These are phyloP conservation scores for Thera britannica DNA, from an alignment of 2,888 invertebrate species.

Conservation along the genomic window DNA sequence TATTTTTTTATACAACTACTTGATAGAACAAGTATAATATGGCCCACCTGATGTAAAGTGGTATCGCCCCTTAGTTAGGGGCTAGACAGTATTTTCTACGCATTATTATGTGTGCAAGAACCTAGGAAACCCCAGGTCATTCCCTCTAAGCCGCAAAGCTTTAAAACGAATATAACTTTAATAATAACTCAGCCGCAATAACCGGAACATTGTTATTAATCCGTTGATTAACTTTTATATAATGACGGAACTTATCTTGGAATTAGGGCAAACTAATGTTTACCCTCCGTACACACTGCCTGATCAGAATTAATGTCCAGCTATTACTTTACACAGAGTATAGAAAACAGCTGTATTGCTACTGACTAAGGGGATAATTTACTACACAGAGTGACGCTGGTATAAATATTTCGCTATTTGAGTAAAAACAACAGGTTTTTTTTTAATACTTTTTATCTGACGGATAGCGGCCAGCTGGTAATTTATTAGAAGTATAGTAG, in stretches of 20 bases:
- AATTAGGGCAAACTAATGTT: slow-evolving; percentile 34
- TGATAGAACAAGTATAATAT: too few species aligned
- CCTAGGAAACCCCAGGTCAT: neutral
- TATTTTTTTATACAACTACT: too few species aligned
- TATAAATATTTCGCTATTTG: too few species aligned
- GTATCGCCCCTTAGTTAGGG: too few species aligned
- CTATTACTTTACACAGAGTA: slow-evolving; percentile 27
- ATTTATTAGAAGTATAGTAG: neutral
- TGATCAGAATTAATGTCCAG: slow-evolving; percentile 41
- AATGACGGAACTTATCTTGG: slow-evolving; percentile 38
- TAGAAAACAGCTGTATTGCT: slow-evolving; percentile 3
- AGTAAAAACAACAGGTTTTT: too few species aligned
- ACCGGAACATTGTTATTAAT: slow-evolving; percentile 43
- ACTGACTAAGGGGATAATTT: neutral
- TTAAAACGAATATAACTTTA: slow-evolving; percentile 42
- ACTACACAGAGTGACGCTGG: too few species aligned
- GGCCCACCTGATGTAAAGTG: too few species aligned
- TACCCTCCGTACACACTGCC: slow-evolving; percentile 32
- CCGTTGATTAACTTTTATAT: slow-evolving; percentile 45
- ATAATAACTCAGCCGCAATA: slow-evolving; percentile 42
- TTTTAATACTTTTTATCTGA: too few species aligned
- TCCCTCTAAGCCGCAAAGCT: neutral
- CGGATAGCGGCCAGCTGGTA: neutral
- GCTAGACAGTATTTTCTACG: too few species aligned
- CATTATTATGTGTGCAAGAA: too few species aligned